Percentiles rank a stretch among this genome's conserved stretches.
Evolutionary conservation across 2,113 vertebrate genomes (phyloP).

Genomic region (Salvelinus sp.): DNA sequence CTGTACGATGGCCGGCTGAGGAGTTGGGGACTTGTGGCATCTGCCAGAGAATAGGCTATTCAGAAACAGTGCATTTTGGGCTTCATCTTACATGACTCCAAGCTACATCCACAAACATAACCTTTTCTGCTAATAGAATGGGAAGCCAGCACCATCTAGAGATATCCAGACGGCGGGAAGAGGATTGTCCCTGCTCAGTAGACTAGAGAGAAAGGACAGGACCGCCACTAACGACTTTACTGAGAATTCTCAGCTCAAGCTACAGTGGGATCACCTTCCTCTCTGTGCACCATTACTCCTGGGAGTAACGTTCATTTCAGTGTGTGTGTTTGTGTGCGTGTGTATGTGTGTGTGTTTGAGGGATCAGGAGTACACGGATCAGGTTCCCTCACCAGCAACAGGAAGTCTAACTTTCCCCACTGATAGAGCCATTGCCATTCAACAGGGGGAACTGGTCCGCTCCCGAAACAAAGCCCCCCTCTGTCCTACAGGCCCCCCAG

Average conservation of each 20-base stretch:
- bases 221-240: slow-evolving; percentile 3
- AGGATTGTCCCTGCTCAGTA: slow-evolving; percentile 55
- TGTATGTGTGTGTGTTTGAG: slow-evolving; percentile 8
- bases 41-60: slow-evolving; percentile 20
- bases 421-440: slow-evolving; percentile 62
- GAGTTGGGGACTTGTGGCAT: neutral
- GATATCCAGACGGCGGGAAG: slow-evolving; percentile 28
- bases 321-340: neutral
- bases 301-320: slow-evolving; percentile 1
- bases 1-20: too few species aligned
- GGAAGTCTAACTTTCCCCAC: slow-evolving; percentile 60
- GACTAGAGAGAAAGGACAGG: slow-evolving; percentile 39
- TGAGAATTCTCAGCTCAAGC: slow-evolving; percentile 6
- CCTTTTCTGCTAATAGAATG: slow-evolving; percentile 6
- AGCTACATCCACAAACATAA: slow-evolving; percentile 11
- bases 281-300: slow-evolving; percentile 7
- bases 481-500: slow-evolving; percentile 62
- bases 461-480: slow-evolving; percentile 61
- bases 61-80: slow-evolving; percentile 7
- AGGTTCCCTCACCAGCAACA: slow-evolving; percentile 44
- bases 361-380: slow-evolving; percentile 45
- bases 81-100: slow-evolving; percentile 20
- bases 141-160: slow-evolving; percentile 40
- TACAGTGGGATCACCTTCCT: slow-evolving; percentile 26
- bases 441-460: slow-evolving; percentile 27